Base-by-base conservation (phyloP, 2,113 vertebrate species). In the Numida meleagris region DNA sequence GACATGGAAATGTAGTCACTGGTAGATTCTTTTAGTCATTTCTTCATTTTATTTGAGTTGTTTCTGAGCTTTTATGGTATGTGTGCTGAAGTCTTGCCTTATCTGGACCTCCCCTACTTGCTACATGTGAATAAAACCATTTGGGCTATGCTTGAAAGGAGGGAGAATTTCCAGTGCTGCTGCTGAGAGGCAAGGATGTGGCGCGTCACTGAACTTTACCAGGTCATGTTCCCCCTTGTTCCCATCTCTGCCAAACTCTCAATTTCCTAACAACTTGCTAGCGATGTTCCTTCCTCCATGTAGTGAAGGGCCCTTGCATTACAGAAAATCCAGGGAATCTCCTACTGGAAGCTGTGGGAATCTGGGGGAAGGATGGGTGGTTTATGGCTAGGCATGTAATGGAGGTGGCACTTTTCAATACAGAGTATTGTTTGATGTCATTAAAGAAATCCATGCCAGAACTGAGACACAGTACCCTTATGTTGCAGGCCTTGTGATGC, bases 71-170 rank as follows among this genome's bases (percentile, higher is more conserved):
- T 90, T 91, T 55, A 48, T 38, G 55, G 34, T 67, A 77, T 83
- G 55, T 88, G 50, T 51, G 73, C 18, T 62, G 63, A 63, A 95
- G 38, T 5, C 11, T 85, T 65, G 29, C 33, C 29, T 70, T 83
- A 20, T 80, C 43, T 4, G 1, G 57, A 82, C 20, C 18, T 85
- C 40, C n/a, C 43, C 14, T 33, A 45, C 20, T 82, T 24, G 24
- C 85, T 79, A 80, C 63, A 88, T 58, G 68, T 36, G 70, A 66
- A 12, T 23, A n/a, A 91, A 94, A 80, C 89, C 82, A 73, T 94
- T 76, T 70, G 75, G 45, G 36, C 33, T 94, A 50, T 16, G 2
- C 36, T 80, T 77, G 42, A 93, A 85, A 71, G 48, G 3, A 65
- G 2, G 12, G 15, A 82, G 40, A 73, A 34, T 80, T 95, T 80